Percentiles rank a stretch among this genome's conserved stretches.
Evolutionary conservation across 2,888 invertebrate species (phyloP).

Genomic region (Melipona bicolor): DNA sequence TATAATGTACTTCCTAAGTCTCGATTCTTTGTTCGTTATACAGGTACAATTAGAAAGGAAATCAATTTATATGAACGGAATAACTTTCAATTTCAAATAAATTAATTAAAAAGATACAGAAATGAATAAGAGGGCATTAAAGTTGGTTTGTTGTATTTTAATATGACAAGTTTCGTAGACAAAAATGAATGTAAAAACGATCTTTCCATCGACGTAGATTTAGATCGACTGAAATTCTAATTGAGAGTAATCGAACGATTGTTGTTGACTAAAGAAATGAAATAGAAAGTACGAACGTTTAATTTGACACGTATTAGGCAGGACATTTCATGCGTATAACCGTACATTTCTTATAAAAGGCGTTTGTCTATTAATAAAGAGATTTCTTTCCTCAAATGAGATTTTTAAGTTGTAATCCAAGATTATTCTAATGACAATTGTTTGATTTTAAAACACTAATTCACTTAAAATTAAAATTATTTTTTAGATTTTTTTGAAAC

Average conservation of each 20-base stretch:
- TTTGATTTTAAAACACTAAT: background rate
- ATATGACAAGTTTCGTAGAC: slow-evolving; percentile 27
- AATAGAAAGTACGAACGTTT: slow-evolving; percentile 7
- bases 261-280: background rate
- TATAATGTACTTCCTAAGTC: background rate
- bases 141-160: slow-evolving; percentile 12
- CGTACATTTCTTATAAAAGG: slow-evolving; percentile 20
- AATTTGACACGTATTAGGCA: slow-evolving; percentile 5
- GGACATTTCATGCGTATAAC: slow-evolving; percentile 6
- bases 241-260: slow-evolving; percentile 4
- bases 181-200: slow-evolving; percentile 46
- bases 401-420: background rate
- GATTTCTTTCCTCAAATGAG: background rate
- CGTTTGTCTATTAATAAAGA: background rate
- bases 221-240: slow-evolving; percentile 22
- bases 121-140: slow-evolving; percentile 2
- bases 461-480: background rate
- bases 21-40: background rate
- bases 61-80: no score
- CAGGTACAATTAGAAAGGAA: no score
- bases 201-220: slow-evolving; percentile 36
- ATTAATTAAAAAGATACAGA: background rate
- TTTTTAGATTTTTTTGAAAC: background rate
- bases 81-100: no score
- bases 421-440: background rate